A percentile compares a stretch with the other conserved stretches of the same genome.
Conservation (phyloP, 2,113 vertebrate species). For the Hydrochoerus hydrochaeris region DNA sequence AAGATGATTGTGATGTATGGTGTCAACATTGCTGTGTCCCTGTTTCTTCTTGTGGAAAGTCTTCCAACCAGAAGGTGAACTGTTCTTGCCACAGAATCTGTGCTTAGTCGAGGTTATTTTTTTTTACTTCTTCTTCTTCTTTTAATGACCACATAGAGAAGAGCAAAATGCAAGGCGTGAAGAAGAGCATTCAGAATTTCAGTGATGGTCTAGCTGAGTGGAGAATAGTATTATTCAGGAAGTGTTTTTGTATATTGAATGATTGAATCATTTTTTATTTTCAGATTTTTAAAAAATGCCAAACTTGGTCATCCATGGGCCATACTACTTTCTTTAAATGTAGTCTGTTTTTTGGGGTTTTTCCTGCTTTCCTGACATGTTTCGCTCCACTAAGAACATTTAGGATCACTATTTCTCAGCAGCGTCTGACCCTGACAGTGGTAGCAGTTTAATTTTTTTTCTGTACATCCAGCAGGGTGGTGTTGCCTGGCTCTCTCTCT, state of each 20-base stretch:
- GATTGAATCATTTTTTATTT: constrained; percentile 22
- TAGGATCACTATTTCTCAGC: not conserved
- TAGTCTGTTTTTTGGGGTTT: not conserved
- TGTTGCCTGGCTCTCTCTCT: not conserved
- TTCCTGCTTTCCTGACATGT: not conserved
- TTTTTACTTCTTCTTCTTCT: not conserved
- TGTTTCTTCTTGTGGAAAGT: not conserved
- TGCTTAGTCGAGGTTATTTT: not conserved
- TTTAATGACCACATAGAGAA: not conserved
- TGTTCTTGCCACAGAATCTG: not conserved
- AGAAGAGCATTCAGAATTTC: not conserved
- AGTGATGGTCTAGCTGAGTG: not conserved
- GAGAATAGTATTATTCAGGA: constrained; percentile 8
- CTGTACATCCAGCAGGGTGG: too few species aligned
- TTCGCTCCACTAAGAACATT: not conserved
- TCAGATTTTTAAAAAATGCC: constrained; percentile 6
- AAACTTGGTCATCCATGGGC: not conserved
- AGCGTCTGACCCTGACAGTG: not conserved
- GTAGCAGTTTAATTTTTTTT: constrained; percentile 1
- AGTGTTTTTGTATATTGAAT: constrained; percentile 20
- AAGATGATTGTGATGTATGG: not conserved
- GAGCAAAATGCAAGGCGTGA: not conserved
- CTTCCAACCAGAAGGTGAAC: not conserved
- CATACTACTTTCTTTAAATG: not conserved
- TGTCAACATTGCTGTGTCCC: not conserved